phyloP scores from a whole-genome alignment of 2,113 vertebrate genomes.

The Rhegmatorhina hoffmannsi region DNA sequence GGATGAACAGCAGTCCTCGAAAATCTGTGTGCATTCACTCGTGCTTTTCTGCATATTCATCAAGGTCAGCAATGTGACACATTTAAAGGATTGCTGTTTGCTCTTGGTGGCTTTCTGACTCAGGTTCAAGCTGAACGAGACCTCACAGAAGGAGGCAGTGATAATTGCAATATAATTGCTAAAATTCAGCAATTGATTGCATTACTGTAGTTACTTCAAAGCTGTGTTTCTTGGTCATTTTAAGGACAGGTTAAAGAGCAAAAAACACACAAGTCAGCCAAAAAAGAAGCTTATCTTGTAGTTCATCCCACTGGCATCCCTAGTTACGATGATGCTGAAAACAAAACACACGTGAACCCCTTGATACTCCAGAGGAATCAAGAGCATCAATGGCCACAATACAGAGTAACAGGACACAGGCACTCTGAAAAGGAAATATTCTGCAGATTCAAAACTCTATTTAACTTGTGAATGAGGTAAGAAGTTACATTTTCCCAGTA shows the following conservation, averaged over 20 bases:
- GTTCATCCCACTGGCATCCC: neutral
- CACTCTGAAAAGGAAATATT: neutral
- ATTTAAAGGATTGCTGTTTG: neutral
- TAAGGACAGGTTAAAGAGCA: neutral
- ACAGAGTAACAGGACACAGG: neutral
- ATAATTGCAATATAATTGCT: neutral
- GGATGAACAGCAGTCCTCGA: neutral
- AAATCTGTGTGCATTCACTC: neutral
- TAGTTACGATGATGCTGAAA: neutral
- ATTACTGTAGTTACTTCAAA: neutral
- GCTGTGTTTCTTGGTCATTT: neutral
- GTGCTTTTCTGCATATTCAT: neutral
- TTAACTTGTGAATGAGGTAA: neutral
- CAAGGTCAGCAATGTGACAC: neutral
- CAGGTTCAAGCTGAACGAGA: neutral
- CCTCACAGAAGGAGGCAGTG: neutral
- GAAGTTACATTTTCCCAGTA: neutral
- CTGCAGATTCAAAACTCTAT: neutral
- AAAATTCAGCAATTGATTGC: neutral
- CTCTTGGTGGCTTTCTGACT: neutral
- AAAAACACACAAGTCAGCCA: neutral
- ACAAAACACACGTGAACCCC: neutral
- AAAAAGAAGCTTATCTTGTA: neutral
- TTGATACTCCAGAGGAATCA: neutral
- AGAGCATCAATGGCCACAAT: neutral